A percentile compares a stretch with the other conserved stretches of the same genome.
These are phyloP conservation scores for Dendrolimus kikuchii DNA, from an alignment of 1,140 invertebrate species.

Conservation along the genomic window DNA sequence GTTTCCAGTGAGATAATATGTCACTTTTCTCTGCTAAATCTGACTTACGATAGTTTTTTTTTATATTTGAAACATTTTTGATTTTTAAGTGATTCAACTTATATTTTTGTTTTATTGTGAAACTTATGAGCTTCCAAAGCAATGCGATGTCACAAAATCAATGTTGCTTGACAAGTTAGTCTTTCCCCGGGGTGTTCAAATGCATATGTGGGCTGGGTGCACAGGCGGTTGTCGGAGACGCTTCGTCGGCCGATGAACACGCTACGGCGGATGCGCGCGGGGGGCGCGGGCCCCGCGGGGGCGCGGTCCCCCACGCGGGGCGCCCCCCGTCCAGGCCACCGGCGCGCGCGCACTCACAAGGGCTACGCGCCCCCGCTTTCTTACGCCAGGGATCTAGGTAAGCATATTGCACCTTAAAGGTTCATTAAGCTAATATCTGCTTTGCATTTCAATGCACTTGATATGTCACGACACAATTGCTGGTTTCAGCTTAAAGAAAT, in stretches of 20 bases:
- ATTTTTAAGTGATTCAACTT: no score
- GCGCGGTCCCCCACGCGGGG: constrained; percentile 14
- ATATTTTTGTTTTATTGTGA: no score
- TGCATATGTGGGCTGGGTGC: constrained; percentile 4
- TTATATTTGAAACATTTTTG: no score
- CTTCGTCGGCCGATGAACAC: constrained; percentile 91
- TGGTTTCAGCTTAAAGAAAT: no score
- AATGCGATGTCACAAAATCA: not conserved
- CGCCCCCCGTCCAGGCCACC: constrained; percentile 34
- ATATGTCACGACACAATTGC: no score
- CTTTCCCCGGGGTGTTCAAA: no score
- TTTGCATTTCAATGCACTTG: no score
- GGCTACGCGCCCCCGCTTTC: constrained; percentile 51
- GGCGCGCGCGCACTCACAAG: constrained; percentile 43
- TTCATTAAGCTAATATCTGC: not conserved
- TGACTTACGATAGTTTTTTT: no score
- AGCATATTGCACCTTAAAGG: constrained; percentile 3
- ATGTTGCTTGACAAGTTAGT: not conserved
- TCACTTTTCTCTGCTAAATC: no score
- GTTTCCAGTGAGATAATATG: no score
- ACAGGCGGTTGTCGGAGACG: constrained; percentile 87
- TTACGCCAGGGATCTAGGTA: constrained; percentile 30
- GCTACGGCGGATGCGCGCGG: constrained; percentile 80
- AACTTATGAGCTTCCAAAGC: not conserved
- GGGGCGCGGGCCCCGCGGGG: constrained; percentile 13